Evolutionary conservation across 2,113 vertebrate genomes (phyloP), one percentile per base, ranked within the genome.

Genomic region (Leptodactylus fuscus): DNA sequence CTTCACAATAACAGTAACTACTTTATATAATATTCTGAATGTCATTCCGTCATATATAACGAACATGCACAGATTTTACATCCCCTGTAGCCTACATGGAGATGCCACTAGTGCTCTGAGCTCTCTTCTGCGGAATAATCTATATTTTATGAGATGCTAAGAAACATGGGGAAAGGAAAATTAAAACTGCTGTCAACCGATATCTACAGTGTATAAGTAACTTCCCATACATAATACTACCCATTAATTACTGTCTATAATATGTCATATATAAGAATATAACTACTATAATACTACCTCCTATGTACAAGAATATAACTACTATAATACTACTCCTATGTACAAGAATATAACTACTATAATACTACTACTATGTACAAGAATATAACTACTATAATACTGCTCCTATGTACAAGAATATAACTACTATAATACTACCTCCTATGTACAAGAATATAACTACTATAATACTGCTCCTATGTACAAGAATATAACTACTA

Each of bases 371-470:
- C 27, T 65, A 65, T 65, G 11, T 65, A 65, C 27, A 65, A 32
- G 60, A 32, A 65, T 65, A 65, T 65, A 65, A 65, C 60, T 65
- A 65, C 60, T 65, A 65, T 65, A 65, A 65, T 65, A 65, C 60
- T 65, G 60, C 60, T 6, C n/a, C n/a, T 58, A 24, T 58, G 55
- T 58, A 58, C 55, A 58, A 11, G 55, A 58, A 58, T 58, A 58
- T 58, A 58, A 58, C 55, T 58, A 58, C 55, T 58, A 58, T 58
- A 58, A 58, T 58, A 58, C 58, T 62, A 24, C 58, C 41, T 2
- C 58, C n/a, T 62, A 62, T 62, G 24, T 29, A 27, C 58, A 27
- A 58, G 55, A 58, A 62, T 62, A 62, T 62, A 62, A 62, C 55
- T 62, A 62, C 24, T 62, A 62, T 62, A 62, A 58, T 58, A 58